These are phyloP conservation scores for Xenotilapia longispinis DNA, from an alignment of 2,113 vertebrate species.

Conservation along the genomic window DNA sequence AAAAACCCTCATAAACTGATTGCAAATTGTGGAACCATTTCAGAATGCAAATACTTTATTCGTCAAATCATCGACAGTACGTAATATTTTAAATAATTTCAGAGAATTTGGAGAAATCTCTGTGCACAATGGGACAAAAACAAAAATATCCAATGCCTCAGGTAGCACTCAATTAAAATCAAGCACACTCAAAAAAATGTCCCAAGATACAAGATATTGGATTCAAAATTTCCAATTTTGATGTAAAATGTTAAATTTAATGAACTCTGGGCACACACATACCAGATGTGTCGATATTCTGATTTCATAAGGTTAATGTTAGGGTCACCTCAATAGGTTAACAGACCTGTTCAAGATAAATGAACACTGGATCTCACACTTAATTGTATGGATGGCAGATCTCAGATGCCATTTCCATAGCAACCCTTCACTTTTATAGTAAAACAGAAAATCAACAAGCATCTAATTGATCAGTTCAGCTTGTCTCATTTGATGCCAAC, in stretches of 20 bases:
- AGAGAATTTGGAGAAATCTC: background rate
- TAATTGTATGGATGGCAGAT: background rate
- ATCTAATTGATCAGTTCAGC: background rate
- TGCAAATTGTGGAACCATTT: background rate
- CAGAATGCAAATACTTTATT: background rate
- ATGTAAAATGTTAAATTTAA: background rate
- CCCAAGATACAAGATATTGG: background rate
- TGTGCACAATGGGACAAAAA: background rate
- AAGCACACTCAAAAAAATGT: background rate
- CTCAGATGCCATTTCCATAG: conserved; percentile 20
- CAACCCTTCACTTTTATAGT: background rate
- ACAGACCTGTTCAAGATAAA: background rate
- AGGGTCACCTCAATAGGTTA: background rate
- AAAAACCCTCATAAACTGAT: accelerated
- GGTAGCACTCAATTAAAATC: background rate
- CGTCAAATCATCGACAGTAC: background rate
- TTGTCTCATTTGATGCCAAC: background rate
- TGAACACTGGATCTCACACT: background rate
- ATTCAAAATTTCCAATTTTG: background rate
- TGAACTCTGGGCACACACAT: background rate
- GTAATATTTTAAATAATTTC: background rate
- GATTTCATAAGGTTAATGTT: background rate
- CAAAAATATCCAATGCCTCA: background rate
- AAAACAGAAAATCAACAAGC: background rate
- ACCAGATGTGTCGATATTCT: background rate